A percentile compares a stretch with the other conserved stretches of the same genome.
These are phyloP conservation scores for Drosophila setifemur DNA, from an alignment of 1,140 invertebrate genomes.

Conservation along the genomic window DNA sequence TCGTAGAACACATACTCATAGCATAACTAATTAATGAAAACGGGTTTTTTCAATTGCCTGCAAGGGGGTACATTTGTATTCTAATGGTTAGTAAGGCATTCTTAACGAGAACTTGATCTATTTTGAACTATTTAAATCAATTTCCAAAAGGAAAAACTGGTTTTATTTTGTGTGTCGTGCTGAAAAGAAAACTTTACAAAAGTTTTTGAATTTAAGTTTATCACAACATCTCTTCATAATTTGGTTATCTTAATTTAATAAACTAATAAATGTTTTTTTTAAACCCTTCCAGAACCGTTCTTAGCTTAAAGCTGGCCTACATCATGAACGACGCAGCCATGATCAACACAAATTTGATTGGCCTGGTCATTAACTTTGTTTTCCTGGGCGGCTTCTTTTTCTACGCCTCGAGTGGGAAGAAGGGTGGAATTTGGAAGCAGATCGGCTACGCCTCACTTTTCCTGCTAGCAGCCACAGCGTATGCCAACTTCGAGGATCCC, in stretches of 20 bases:
- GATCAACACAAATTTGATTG: constrained; percentile 89
- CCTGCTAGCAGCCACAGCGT: constrained; percentile 85
- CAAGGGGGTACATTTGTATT: background rate
- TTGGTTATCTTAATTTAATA: too few relatives aligned
- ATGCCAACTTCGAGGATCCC: constrained; percentile 86
- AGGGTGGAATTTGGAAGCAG: constrained; percentile 83
- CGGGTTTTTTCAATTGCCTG: constrained; percentile 2
- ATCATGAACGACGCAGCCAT: constrained; percentile 88
- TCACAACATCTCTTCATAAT: too few relatives aligned
- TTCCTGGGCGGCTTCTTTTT: constrained; percentile 87
- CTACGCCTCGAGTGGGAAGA: constrained; percentile 85
- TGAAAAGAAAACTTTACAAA: background rate
- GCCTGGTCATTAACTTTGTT: constrained; percentile 86
- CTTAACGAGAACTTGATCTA: constrained; percentile 4
- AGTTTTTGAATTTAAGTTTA: background rate
- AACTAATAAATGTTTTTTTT: background rate
- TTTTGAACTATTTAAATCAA: background rate
- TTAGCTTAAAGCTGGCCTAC: constrained; percentile 88
- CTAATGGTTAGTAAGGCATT: background rate
- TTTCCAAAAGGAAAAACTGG: background rate
- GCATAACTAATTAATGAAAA: background rate
- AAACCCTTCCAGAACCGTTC: constrained; percentile 85
- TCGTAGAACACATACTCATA: too few relatives aligned
- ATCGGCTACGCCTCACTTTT: constrained; percentile 84
- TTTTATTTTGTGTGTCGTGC: background rate